phyloP scores from a whole-genome alignment of 2,113 vertebrate genomes.

The Nothoprocta pentlandii region DNA sequence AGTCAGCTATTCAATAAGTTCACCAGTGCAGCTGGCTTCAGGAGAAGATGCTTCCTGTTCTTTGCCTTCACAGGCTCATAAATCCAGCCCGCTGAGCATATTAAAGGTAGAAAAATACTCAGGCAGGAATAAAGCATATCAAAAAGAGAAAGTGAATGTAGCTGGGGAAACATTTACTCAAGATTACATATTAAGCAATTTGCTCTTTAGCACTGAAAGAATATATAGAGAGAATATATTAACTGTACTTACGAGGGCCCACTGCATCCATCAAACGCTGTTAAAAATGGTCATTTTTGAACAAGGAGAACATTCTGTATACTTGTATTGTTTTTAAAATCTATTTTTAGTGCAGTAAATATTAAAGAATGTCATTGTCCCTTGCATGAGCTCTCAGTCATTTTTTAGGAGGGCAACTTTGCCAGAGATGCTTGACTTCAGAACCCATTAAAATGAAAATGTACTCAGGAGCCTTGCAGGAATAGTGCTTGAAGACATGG shows the following conservation, averaged over 20 bases:
- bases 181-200: constrained; percentile 71
- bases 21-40: constrained; percentile 43
- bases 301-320: constrained; percentile 8
- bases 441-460: constrained; percentile 80
- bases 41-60: constrained; percentile 48
- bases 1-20: constrained; percentile 38
- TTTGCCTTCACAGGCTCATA: constrained; percentile 58
- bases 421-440: constrained; percentile 72
- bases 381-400: constrained; percentile 64
- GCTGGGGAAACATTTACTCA: constrained; percentile 61
- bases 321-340: constrained; percentile 38
- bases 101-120: constrained; percentile 57
- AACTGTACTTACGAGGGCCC: constrained; percentile 21
- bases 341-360: constrained; percentile 61
- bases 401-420: constrained; percentile 70
- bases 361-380: constrained; percentile 64
- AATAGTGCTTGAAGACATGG: constrained; percentile 26
- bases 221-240: constrained; percentile 35
- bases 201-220: constrained; percentile 51
- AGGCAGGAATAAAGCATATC: constrained; percentile 47
- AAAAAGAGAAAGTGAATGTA: constrained; percentile 53
- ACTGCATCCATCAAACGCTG: constrained; percentile 37
- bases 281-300: constrained; percentile 28
- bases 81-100: constrained; percentile 59
- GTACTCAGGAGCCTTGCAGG: constrained; percentile 56